Evolutionary conservation across 2,797 vertebrate genomes (phyloP).

Genomic region (Etheostoma nigrum): DNA sequence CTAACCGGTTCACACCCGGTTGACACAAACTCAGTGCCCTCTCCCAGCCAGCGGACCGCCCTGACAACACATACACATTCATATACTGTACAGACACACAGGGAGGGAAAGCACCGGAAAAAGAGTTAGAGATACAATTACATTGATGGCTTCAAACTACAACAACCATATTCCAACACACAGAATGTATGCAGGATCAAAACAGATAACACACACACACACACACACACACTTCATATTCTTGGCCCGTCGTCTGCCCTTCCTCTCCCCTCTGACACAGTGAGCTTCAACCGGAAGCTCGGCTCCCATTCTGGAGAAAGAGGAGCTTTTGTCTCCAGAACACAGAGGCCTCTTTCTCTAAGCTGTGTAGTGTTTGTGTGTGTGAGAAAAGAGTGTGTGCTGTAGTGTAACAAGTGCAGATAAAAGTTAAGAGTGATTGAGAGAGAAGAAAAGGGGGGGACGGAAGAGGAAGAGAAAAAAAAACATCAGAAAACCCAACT

Average conservation of each 20-base stretch:
- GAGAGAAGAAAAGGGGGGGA: slow-evolving; percentile 57
- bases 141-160: slow-evolving; percentile 47
- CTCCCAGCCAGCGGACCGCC: slow-evolving; percentile 67
- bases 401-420: slow-evolving; percentile 74
- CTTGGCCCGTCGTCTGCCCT: slow-evolving; percentile 82
- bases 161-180: slow-evolving; percentile 39
- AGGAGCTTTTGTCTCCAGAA: slow-evolving; percentile 88
- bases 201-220: slow-evolving; percentile 36
- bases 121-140: slow-evolving; percentile 30
- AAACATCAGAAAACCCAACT: slow-evolving; percentile 54
- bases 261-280: slow-evolving; percentile 87
- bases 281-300: slow-evolving; percentile 90
- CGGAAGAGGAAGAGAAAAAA: slow-evolving; percentile 46
- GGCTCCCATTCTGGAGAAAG: slow-evolving; percentile 85
- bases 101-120: slow-evolving; percentile 33
- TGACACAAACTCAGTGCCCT: slow-evolving; percentile 86
- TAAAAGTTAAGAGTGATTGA: slow-evolving; percentile 77
- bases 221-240: slow-evolving; percentile 64
- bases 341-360: slow-evolving; percentile 86
- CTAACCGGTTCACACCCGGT: slow-evolving; percentile 78
- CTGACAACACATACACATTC: slow-evolving; percentile 43
- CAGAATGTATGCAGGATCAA: slow-evolving; percentile 32
- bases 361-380: slow-evolving; percentile 50
- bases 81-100: not conserved
- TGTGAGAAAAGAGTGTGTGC: slow-evolving; percentile 47